Base-by-base conservation (phyloP, 2,888 invertebrate species). In the Torymus aiolomorphi region DNA sequence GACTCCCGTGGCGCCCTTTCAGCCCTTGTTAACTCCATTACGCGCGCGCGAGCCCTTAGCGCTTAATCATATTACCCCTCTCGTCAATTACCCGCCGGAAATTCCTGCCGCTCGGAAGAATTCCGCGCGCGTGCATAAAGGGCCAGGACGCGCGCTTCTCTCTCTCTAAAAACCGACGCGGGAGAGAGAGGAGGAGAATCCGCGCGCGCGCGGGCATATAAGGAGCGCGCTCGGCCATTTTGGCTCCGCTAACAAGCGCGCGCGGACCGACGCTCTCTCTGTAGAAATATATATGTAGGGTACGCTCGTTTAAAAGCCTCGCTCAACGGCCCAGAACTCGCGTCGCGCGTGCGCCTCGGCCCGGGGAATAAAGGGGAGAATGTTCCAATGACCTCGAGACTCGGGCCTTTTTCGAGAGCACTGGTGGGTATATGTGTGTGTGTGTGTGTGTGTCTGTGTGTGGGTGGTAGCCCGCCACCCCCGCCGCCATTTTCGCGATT, bases 251-350 rank as follows among this genome's bases (percentile, higher is more conserved):
- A 76, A 80, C 80, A 80, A 80, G 76, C 80, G 62, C 12, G 51
- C 20, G 42, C n/a, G n/a, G n/a, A 51, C 11, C 14, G 14, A 63
- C 42, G 63, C 18, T 51, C 52, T 0, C 31, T 31, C 31, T 31
- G 31, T 31, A 31, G 3, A 31, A 2, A 31, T 31, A 31, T 31
- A 31, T 31, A 31, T 31, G 31, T 14, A 18, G 71, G 13, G 80
- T 31, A 31, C 31, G 31, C 72, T 80, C 80, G 69, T 77, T 76
- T 77, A 80, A 80, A 80, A 80, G 80, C 67, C 65, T 72, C 62
- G 72, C 65, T 72, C 71, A 72, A 76, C 80, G 66, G 71, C 52
- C 76, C 67, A 69, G 76, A 72, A 62, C 69, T 20, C 20, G n/a
- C n/a, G n/a, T 14, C 24, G 54, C 42, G 24, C 70, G 73, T 66